Conservation (phyloP, 2,797 vertebrate genomes). For the Euthynnus affinis region DNA sequence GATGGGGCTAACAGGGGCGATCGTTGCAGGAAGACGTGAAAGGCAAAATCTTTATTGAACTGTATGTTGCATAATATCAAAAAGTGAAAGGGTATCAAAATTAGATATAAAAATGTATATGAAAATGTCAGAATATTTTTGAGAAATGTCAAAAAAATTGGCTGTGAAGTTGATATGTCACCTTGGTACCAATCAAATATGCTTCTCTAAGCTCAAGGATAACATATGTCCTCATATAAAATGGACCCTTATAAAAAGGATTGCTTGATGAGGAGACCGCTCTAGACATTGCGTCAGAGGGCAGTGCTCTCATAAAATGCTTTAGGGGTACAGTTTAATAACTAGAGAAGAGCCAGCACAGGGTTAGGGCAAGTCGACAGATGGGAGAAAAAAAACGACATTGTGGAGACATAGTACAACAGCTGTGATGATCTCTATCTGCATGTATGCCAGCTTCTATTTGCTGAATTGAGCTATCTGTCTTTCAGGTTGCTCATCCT, state of each 20-base stretch:
- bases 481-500: too few relatives aligned
- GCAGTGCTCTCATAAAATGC: slow-evolving; percentile 28
- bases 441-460: not conserved
- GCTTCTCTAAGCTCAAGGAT: slow-evolving; percentile 16
- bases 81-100: slow-evolving; percentile 17
- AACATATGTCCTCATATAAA: slow-evolving; percentile 39
- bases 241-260: slow-evolving; percentile 31
- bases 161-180: slow-evolving; percentile 3
- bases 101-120: not conserved
- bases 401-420: not conserved
- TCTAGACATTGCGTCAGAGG: slow-evolving; percentile 27
- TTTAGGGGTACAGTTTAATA: slow-evolving; percentile 16
- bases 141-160: slow-evolving; percentile 11
- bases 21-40: slow-evolving; percentile 2
- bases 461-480: not conserved
- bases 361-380: not conserved
- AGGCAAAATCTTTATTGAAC: not conserved
- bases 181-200: not conserved
- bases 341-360: slow-evolving; percentile 17
- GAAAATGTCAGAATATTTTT: slow-evolving; percentile 30
- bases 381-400: too few relatives aligned
- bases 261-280: slow-evolving; percentile 26
- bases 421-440: not conserved
- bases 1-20: not conserved
- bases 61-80: slow-evolving; percentile 3